A percentile compares a stretch with the other conserved stretches of the same genome.
phyloP scores from a whole-genome alignment of 2,888 invertebrate species.

The Phortica okadai region DNA sequence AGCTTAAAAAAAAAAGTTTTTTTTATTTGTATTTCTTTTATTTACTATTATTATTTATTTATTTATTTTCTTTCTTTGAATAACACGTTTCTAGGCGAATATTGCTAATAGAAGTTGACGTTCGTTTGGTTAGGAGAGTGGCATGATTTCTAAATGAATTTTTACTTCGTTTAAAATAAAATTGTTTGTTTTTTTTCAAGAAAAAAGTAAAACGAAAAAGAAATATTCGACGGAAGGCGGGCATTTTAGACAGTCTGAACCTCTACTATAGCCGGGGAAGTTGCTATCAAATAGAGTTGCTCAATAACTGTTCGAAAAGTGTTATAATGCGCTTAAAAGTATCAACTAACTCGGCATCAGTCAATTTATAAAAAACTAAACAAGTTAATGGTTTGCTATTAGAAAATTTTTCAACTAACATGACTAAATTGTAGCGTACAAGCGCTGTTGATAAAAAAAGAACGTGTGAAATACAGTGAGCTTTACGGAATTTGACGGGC shows the following conservation, averaged over 20 bases:
- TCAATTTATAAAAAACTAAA: neutral
- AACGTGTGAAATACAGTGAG: too few relatives aligned
- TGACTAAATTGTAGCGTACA: too few relatives aligned
- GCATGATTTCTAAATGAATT: too few relatives aligned
- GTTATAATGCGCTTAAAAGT: too few relatives aligned
- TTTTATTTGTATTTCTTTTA: slow-evolving; percentile 42
- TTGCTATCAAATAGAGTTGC: slow-evolving; percentile 74
- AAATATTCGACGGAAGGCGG: neutral
- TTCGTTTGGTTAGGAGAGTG: neutral
- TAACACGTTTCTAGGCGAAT: slow-evolving; percentile 44
- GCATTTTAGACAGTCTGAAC: slow-evolving; percentile 46
- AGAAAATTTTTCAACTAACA: too few relatives aligned
- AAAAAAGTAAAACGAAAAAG: neutral
- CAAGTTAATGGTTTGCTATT: too few relatives aligned
- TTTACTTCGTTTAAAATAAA: too few relatives aligned
- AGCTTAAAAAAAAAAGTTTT: slow-evolving; percentile 47
- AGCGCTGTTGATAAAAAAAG: too few relatives aligned
- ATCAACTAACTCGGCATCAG: too few relatives aligned
- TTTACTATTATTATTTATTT: slow-evolving; percentile 26
- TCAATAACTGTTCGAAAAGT: slow-evolving; percentile 57
- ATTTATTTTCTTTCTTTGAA: neutral
- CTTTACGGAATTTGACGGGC: too few relatives aligned
- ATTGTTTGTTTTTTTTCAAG: too few relatives aligned
- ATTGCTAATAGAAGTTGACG: slow-evolving; percentile 62
- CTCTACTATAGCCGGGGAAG: slow-evolving; percentile 77